phyloP scores from a whole-genome alignment of 2,888 invertebrate species.

The Pandemis cinnamomeana region DNA sequence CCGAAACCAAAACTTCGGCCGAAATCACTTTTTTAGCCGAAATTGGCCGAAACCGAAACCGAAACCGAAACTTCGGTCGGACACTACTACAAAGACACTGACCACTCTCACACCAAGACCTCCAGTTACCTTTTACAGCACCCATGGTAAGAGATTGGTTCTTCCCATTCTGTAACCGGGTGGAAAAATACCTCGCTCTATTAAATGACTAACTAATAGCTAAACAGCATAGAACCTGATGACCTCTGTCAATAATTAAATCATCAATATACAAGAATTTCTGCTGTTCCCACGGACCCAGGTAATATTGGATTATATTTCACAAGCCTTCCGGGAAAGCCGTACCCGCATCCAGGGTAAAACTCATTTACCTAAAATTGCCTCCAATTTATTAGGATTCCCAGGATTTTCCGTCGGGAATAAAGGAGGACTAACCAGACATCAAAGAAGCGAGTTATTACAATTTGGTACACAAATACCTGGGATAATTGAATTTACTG shows the following conservation, averaged over 20 bases:
- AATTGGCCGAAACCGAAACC: too few relatives aligned
- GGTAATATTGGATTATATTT: constrained; percentile 9
- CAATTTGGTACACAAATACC: constrained; percentile 1
- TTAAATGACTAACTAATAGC: too few relatives aligned
- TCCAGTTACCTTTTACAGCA: too few relatives aligned
- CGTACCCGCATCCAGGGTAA: constrained; percentile 47
- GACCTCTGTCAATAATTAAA: neutral
- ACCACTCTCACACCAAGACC: too few relatives aligned
- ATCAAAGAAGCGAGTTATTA: constrained; percentile 6
- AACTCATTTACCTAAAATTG: constrained; percentile 73
- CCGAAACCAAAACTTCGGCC: too few relatives aligned
- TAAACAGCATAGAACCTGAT: too few relatives aligned
- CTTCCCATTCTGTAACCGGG: too few relatives aligned
- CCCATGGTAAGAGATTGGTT: too few relatives aligned
- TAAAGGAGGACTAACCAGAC: constrained; percentile 44
- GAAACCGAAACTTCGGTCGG: too few relatives aligned
- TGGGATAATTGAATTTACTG: constrained; percentile 4
- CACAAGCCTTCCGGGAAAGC: neutral
- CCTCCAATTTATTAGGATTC: constrained; percentile 73
- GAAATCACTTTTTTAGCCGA: too few relatives aligned
- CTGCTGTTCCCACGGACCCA: neutral
- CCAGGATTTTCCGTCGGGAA: constrained; percentile 60
- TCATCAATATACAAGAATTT: neutral
- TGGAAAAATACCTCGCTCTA: too few relatives aligned
- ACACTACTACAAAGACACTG: too few relatives aligned